These are phyloP conservation scores for Donacobius atricapilla DNA, from an alignment of 2,113 vertebrate species.

Conservation along the genomic window DNA sequence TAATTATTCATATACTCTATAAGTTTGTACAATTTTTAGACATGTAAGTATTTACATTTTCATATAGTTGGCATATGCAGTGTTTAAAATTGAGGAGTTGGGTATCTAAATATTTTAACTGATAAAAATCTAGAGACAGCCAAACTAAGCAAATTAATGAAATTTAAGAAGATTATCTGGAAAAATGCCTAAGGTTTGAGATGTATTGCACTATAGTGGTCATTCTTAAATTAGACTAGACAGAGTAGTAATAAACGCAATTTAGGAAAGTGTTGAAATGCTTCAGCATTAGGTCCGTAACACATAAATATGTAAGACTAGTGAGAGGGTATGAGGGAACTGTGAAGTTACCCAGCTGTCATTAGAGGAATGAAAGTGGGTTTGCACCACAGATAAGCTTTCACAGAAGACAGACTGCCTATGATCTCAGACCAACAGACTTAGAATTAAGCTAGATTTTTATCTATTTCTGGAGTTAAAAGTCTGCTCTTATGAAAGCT, in stretches of 20 bases:
- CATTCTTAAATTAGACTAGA: neutral
- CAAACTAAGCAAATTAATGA: neutral
- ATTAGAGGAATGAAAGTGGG: neutral
- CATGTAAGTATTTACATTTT: neutral
- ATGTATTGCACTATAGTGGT: neutral
- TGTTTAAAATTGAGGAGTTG: neutral
- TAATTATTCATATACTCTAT: neutral
- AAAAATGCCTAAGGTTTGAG: neutral
- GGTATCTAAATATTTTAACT: neutral
- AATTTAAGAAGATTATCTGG: neutral
- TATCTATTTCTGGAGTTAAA: neutral
- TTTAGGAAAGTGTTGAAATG: neutral
- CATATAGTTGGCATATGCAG: neutral
- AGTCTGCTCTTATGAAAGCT: neutral
- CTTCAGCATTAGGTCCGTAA: neutral
- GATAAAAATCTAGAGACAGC: neutral
- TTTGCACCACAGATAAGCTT: neutral
- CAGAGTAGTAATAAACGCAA: neutral
- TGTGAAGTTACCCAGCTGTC: neutral
- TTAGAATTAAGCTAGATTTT: neutral
- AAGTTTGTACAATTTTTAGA: neutral
- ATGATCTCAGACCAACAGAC: neutral
- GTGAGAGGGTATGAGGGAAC: neutral
- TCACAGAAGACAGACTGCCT: neutral
- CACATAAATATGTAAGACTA: neutral